A percentile compares a stretch with the other conserved stretches of the same genome.
Conservation (phyloP, 2,888 invertebrate species). For the Bhutanitis thaidina region DNA sequence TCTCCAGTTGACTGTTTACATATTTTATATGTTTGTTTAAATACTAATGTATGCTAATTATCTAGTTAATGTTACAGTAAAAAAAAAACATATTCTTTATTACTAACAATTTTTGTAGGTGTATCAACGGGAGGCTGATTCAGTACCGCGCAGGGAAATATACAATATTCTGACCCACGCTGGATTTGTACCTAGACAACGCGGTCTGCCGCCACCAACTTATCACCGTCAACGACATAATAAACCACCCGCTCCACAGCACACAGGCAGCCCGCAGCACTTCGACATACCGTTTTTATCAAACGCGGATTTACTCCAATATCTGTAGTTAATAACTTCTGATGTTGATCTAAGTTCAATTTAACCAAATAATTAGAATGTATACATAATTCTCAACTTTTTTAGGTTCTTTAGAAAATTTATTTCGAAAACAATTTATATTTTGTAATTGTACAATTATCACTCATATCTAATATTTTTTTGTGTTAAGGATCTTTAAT, state of each 20-base stretch:
- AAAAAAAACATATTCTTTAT: no score
- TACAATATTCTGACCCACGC: constrained; percentile 83
- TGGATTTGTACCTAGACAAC: constrained; percentile 72
- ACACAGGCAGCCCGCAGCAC: constrained; percentile 26
- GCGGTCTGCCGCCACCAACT: constrained; percentile 27
- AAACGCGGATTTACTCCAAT: constrained; percentile 53
- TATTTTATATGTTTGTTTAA: no score
- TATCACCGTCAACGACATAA: constrained; percentile 22
- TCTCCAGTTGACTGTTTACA: no score
- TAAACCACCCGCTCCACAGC: constrained; percentile 17
- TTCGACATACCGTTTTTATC: constrained; percentile 36
- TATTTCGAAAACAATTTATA: no score
- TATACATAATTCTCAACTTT: not conserved
- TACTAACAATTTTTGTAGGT: constrained; percentile 56
- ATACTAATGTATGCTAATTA: no score
- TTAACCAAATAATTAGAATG: constrained; percentile 4
- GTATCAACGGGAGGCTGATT: constrained; percentile 79
- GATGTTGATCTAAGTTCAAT: not conserved
- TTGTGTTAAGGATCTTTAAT: no score
- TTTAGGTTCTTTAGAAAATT: not conserved
- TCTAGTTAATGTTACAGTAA: no score
- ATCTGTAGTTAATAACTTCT: constrained; percentile 35
- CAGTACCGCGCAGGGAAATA: constrained; percentile 81
- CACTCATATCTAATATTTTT: no score
- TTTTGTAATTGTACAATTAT: no score